Evolutionary conservation across 2,797 vertebrate genomes (phyloP).

Genomic region (Zonotrichia albicollis): DNA sequence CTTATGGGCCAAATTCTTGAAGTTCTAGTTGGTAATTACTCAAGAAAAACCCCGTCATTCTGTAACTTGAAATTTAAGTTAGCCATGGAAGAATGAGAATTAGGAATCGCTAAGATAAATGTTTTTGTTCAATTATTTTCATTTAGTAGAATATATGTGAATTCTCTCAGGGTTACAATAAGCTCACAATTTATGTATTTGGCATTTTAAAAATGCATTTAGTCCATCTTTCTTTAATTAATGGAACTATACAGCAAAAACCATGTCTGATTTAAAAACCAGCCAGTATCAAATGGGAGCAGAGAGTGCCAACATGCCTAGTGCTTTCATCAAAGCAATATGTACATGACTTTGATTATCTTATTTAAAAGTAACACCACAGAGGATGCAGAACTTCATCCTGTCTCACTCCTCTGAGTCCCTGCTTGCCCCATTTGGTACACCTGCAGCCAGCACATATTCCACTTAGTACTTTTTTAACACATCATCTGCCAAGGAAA

Average conservation of each 20-base stretch:
- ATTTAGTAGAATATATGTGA: background rate
- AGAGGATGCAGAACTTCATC: constrained; percentile 14
- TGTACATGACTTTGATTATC: background rate
- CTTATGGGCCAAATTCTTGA: background rate
- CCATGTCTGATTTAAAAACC: background rate
- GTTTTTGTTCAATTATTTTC: background rate
- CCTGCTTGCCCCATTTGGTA: constrained; percentile 51
- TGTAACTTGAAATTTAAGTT: background rate
- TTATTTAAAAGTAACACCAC: constrained; percentile 11
- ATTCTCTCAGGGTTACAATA: background rate
- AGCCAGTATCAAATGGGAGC: background rate
- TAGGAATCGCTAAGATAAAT: background rate
- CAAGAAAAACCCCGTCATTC: background rate
- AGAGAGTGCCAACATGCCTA: background rate
- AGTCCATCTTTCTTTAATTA: background rate
- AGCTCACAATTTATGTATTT: background rate
- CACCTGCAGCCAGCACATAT: constrained; percentile 57
- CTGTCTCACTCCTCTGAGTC: constrained; percentile 12
- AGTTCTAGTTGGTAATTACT: background rate
- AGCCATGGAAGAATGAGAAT: background rate
- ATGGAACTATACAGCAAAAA: background rate
- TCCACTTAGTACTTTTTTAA: constrained; percentile 62
- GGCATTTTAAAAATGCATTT: background rate
- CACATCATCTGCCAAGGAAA: constrained; percentile 65
- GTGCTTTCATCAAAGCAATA: constrained; percentile 11